These are phyloP conservation scores for Minunthozetes semirufus DNA, from an alignment of 2,888 invertebrate genomes.

Conservation along the genomic window DNA sequence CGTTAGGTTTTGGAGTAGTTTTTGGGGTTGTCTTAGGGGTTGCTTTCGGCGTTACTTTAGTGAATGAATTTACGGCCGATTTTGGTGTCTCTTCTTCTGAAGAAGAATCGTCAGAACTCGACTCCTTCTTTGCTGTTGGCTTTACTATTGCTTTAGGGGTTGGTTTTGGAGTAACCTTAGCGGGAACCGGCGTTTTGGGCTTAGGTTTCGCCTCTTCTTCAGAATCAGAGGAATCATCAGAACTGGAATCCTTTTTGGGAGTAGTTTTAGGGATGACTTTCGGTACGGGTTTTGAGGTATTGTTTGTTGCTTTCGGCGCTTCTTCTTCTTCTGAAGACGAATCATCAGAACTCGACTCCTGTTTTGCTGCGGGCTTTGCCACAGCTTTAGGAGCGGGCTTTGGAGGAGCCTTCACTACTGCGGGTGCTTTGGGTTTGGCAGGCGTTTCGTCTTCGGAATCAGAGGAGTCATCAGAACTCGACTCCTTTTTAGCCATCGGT, in stretches of 20 bases:
- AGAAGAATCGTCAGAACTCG: slow-evolving; percentile 37
- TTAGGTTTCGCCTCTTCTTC: not conserved
- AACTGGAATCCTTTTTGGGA: not conserved
- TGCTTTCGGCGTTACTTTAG: not conserved
- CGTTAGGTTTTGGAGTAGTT: not conserved
- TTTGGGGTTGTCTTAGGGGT: not conserved
- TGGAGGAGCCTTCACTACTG: not conserved
- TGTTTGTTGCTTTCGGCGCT: not conserved
- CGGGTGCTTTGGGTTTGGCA: not conserved
- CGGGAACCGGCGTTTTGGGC: not conserved
- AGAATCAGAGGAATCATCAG: slow-evolving; percentile 12
- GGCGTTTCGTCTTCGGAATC: slow-evolving; percentile 32
- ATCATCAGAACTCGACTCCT: slow-evolving; percentile 7
- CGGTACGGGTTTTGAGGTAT: too few relatives aligned
- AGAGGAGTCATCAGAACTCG: slow-evolving; percentile 39
- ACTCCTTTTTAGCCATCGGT: slow-evolving; percentile 8
- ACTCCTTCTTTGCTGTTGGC: slow-evolving; percentile 37
- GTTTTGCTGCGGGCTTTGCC: not conserved
- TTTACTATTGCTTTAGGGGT: not conserved
- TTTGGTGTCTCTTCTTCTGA: not conserved
- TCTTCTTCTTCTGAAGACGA: not conserved
- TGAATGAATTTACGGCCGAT: not conserved
- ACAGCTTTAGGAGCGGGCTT: slow-evolving; percentile 30
- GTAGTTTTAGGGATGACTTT: too few relatives aligned
- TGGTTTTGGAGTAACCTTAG: not conserved